Conservation (phyloP, 1,140 invertebrate genomes). For the Bilobella aurantiaca region DNA sequence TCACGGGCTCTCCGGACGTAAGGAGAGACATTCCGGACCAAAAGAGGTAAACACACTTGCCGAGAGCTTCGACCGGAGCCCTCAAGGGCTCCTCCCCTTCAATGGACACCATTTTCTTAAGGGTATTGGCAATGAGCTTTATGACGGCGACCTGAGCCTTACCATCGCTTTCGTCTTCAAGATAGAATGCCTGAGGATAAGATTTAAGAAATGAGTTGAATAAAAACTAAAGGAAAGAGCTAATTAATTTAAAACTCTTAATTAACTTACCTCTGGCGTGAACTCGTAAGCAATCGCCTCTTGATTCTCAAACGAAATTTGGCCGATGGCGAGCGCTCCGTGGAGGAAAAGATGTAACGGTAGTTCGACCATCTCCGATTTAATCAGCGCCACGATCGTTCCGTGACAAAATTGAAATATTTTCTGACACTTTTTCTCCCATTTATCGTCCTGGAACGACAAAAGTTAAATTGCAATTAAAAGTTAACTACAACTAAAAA, state of each 20-base stretch:
- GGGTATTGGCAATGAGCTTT: conserved; percentile 85
- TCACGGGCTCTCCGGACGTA: conserved; percentile 56
- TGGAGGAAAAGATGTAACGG: conserved; percentile 87
- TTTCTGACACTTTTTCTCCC: conserved; percentile 96
- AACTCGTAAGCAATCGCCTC: conserved; percentile 98
- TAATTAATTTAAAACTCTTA: neutral
- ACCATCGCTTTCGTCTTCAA: conserved; percentile 98
- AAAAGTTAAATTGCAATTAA: conserved; percentile 23
- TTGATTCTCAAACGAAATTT: conserved; percentile 85
- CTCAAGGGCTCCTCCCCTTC: conserved; percentile 94
- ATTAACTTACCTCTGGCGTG: conserved; percentile 67
- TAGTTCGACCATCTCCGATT: conserved; percentile 84
- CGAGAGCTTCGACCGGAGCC: conserved; percentile 92
- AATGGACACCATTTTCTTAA: conserved; percentile 89
- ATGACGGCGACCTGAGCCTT: conserved; percentile 94
- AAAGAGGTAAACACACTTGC: conserved; percentile 85
- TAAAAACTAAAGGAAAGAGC: too few relatives aligned
- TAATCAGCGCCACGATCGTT: conserved; percentile 83
- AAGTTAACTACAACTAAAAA: too few relatives aligned
- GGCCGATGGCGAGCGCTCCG: conserved; percentile 82
- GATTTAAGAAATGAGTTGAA: too few relatives aligned
- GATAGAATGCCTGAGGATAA: conserved; percentile 88
- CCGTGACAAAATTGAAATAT: conserved; percentile 96
- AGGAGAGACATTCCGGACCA: conserved; percentile 78
- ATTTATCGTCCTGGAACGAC: conserved; percentile 71